Base-by-base conservation (phyloP, 2,888 invertebrate genomes). In the Eustalomyia histrio region DNA sequence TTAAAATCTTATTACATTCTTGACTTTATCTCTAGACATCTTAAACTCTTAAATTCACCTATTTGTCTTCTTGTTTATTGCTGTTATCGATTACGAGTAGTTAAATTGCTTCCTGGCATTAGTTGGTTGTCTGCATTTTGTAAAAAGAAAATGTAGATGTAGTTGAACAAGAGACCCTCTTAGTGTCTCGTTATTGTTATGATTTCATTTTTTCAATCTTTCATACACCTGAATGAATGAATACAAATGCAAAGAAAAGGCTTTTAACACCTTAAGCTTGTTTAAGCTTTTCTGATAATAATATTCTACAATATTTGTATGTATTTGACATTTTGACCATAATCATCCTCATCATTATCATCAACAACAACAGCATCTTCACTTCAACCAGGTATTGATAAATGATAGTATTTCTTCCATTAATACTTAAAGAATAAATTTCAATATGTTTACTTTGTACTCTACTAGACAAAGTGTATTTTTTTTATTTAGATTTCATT, bases 281-380 rank as follows among this genome's bases (percentile, higher is more conserved):
- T 73, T 79, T 63, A 57, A 73, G 21, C 17, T 73, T 78, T 29
- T 73, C 67, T n/a, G 53, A 50, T 67, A 79, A 68, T 55, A 73
- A 55, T 47, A 47, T 47, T 47, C 43, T 47, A 47, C n/a, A 61
- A 61, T 73, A 61, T 73, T 72, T 67, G 14, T 29, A 60, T 79
- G 78, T 24, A 61, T 61, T 79, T 79, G 78, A 79, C 78, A 79
- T 68, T 57, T 79, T 79, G 78, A 79, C 78, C 78, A 79, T 73
- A 21, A 67, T 33, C 71, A 47, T 63, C 16, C 29, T 43, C 17
- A 53, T 53, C 60, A 7, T 47, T 4, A 21, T 18, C 29, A 24
- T 5, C 24, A 14, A 17, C 18, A 55, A 8, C 39, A 39, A 39
- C 39, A 39, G 29, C 29, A 29, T 6, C 29, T 21, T 21, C 21